These are phyloP conservation scores for Bombus consobrinus DNA, from an alignment of 1,140 invertebrate species.

Conservation along the genomic window DNA sequence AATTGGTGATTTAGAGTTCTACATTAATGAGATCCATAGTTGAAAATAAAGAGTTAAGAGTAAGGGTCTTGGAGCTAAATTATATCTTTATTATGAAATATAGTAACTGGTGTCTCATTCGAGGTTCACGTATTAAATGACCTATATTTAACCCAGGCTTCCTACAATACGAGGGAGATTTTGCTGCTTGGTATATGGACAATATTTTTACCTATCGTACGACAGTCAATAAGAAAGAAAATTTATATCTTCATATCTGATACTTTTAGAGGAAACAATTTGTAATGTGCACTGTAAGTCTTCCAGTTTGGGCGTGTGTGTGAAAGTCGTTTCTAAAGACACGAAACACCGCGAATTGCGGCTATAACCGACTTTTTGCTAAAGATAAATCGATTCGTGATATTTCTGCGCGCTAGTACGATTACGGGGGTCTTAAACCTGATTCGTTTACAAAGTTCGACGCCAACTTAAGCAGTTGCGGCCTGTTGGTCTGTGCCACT, in stretches of 20 bases:
- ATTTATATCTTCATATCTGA: neutral
- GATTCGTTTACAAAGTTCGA: conserved; percentile 18
- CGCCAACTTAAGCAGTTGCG: conserved; percentile 4
- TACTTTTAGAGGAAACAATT: conserved; percentile 1
- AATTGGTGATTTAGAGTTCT: too few species aligned
- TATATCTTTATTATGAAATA: neutral
- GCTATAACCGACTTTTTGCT: neutral
- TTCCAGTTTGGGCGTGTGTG: too few species aligned
- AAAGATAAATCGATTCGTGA: conserved; percentile 14
- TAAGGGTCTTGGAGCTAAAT: too few species aligned
- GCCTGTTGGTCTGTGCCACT: conserved; percentile 27
- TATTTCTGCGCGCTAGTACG: neutral
- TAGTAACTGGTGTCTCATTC: neutral
- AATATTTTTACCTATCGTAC: neutral
- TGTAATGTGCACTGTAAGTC: neutral
- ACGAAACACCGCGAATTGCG: neutral
- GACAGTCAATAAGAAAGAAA: neutral
- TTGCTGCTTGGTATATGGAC: neutral
- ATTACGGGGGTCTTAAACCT: neutral
- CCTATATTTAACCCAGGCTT: neutral
- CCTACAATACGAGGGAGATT: neutral
- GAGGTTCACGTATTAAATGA: neutral
- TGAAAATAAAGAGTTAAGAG: too few species aligned
- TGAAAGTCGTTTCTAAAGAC: neutral
- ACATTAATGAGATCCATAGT: too few species aligned